Percentiles rank a stretch among this genome's conserved stretches.
These are phyloP conservation scores for Chloebia gouldiae DNA, from an alignment of 2,113 vertebrate genomes.

Conservation along the genomic window DNA sequence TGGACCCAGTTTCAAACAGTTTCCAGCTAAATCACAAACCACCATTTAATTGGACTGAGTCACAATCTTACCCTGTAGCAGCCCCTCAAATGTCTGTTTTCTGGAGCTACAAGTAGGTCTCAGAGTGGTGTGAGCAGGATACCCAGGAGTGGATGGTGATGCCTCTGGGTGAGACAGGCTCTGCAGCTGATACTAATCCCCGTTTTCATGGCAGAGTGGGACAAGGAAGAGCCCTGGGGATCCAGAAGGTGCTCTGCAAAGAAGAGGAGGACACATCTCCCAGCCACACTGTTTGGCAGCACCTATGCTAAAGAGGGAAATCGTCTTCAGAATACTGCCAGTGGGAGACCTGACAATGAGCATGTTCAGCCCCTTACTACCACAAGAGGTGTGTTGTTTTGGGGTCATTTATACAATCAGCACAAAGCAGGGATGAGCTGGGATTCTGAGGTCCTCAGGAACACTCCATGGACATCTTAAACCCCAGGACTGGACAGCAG, in stretches of 20 bases:
- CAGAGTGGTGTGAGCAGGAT: background rate
- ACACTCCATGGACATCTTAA: background rate
- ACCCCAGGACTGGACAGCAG: fast-evolving
- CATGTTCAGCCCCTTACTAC: background rate
- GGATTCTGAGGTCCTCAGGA: background rate
- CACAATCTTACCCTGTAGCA: background rate
- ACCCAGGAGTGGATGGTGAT: fast-evolving
- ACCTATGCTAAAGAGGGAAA: background rate
- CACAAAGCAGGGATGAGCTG: background rate
- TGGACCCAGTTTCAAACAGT: background rate
- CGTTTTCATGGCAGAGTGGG: background rate
- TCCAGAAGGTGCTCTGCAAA: background rate
- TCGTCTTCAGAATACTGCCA: background rate
- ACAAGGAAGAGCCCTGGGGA: background rate
- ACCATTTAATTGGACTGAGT: background rate
- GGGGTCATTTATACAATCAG: background rate
- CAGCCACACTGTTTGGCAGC: background rate
- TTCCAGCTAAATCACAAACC: background rate
- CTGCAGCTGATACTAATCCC: background rate
- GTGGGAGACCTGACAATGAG: fast-evolving
- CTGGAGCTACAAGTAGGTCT: background rate
- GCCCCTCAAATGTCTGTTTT: background rate
- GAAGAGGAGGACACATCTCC: background rate
- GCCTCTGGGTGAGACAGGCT: background rate
- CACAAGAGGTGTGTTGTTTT: fast-evolving